Evolutionary conservation across 2,113 vertebrate genomes (phyloP), one percentile per base, ranked within the genome.

Genomic region (Pollimyrus isidori): DNA sequence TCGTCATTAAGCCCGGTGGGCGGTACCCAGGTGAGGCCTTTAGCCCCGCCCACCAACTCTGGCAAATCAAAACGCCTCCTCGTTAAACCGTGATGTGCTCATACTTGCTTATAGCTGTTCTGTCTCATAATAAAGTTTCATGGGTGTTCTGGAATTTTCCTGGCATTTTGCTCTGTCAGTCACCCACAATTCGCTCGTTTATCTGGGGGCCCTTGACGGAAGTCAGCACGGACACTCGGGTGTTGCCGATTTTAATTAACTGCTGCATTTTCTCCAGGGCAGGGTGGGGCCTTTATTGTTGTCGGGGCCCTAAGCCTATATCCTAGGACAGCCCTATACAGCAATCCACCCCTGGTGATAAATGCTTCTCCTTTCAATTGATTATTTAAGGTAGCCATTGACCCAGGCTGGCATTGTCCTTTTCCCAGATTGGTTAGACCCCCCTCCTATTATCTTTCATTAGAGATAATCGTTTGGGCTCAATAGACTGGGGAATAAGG

Each of bases 1-100:
- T 98, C 0, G 97, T 98, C 93, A 98, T 99, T 92, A 98, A 98
- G 91, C 93, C 97, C 0, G 96, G 96, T 13, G 96, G 96, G 2
- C 95, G 97, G 87, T 97, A 95, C 1, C 92, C 96, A 49, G 96
- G 98, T 98, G 93, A 84, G 82, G 5, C 52, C 35, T 65, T 1
- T 11, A 11, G n/a, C n/a, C n/a, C n/a, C 9, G n/a, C 62, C n/a
- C 10, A 13, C 10, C 62, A 4, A 26, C 62, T 69, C n/a, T 69
- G 62, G n/a, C 62, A 30, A 69, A 30, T 30, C 62, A 1, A 30
- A 69, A 69, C n/a, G 62, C 62, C 62, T 11, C 9, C 10, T 9
- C 62, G 30, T 65, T 3, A 30, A 30, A 26, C n/a, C 62, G 4
- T 15, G 62, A 30, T 30, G 0, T 1, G n/a, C 62, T 30, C 62